Evolutionary conservation across 2,888 invertebrate genomes (phyloP).

Genomic region (Aphodius granarius): DNA sequence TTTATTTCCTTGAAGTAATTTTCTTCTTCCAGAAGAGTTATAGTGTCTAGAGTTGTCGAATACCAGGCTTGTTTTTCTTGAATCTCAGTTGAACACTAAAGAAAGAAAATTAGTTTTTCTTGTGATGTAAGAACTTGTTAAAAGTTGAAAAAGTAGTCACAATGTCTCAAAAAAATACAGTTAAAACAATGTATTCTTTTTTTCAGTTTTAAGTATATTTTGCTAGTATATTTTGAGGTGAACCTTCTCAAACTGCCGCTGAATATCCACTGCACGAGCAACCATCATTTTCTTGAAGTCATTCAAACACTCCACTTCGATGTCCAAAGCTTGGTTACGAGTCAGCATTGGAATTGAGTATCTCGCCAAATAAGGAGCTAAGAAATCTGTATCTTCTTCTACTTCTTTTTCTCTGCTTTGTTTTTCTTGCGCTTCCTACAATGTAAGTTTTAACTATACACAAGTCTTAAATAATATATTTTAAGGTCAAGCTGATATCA

Average conservation of each 20-base stretch:
- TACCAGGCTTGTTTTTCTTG: constrained; percentile 62
- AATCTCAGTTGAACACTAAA: constrained; percentile 48
- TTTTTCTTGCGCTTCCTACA: constrained; percentile 54
- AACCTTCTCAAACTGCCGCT: constrained; percentile 67
- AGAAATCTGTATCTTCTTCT: constrained; percentile 64
- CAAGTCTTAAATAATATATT: no score
- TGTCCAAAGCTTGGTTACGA: constrained; percentile 53
- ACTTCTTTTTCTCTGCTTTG: constrained; percentile 62
- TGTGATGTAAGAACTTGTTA: no score
- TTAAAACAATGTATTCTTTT: no score
- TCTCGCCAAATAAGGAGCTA: constrained; percentile 66
- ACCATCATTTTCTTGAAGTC: constrained; percentile 69
- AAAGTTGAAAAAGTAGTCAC: no score
- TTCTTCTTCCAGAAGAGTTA: constrained; percentile 63
- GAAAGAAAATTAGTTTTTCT: background rate
- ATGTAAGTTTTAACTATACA: no score
- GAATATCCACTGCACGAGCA: constrained; percentile 65
- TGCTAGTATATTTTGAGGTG: constrained; percentile 1
- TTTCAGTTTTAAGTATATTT: no score
- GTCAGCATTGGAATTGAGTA: constrained; percentile 57
- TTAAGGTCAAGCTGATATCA: no score
- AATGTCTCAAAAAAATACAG: no score
- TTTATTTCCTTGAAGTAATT: constrained; percentile 59
- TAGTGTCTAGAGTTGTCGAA: constrained; percentile 60
- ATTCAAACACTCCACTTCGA: constrained; percentile 63